phyloP scores from a whole-genome alignment of 1,140 invertebrate species.

The Limonius californicus region DNA sequence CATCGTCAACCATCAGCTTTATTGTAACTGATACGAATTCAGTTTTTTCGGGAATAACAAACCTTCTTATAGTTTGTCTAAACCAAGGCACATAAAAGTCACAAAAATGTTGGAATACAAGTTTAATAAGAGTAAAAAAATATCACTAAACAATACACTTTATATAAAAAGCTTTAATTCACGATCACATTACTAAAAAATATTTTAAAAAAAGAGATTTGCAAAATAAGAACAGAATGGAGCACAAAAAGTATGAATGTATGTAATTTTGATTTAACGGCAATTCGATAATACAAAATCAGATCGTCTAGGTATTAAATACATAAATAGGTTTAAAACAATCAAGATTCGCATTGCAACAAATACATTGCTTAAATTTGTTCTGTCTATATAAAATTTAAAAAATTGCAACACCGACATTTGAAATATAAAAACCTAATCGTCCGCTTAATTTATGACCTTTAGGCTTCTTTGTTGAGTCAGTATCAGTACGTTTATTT shows the following conservation, averaged over 20 bases:
- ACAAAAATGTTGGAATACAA: slow-evolving; percentile 36
- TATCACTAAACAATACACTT: slow-evolving; percentile 47
- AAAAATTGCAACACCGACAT: slow-evolving; percentile 39
- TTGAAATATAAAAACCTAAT: slow-evolving; percentile 38
- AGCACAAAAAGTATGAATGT: too few relatives aligned
- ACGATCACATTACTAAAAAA: slow-evolving; percentile 43
- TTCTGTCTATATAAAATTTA: slow-evolving; percentile 33
- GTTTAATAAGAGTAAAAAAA: slow-evolving; percentile 47
- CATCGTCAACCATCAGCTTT: too few relatives aligned
- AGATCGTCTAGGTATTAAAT: too few relatives aligned
- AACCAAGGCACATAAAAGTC: background rate
- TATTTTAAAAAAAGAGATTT: slow-evolving; percentile 31
- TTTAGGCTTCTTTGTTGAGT: background rate
- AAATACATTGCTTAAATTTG: slow-evolving; percentile 19
- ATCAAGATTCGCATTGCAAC: slow-evolving; percentile 29
- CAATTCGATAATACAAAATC: background rate
- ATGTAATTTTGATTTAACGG: slow-evolving; percentile 6
- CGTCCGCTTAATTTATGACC: slow-evolving; percentile 27
- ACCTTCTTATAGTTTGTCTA: too few relatives aligned
- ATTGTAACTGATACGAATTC: too few relatives aligned
- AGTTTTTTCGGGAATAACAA: too few relatives aligned
- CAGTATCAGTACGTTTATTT: background rate
- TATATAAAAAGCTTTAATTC: slow-evolving; percentile 46
- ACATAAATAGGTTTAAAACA: slow-evolving; percentile 23
- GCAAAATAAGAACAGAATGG: slow-evolving; percentile 23